phyloP scores from a whole-genome alignment of 2,888 invertebrate species.

The Zygothrica quintamaculata region DNA sequence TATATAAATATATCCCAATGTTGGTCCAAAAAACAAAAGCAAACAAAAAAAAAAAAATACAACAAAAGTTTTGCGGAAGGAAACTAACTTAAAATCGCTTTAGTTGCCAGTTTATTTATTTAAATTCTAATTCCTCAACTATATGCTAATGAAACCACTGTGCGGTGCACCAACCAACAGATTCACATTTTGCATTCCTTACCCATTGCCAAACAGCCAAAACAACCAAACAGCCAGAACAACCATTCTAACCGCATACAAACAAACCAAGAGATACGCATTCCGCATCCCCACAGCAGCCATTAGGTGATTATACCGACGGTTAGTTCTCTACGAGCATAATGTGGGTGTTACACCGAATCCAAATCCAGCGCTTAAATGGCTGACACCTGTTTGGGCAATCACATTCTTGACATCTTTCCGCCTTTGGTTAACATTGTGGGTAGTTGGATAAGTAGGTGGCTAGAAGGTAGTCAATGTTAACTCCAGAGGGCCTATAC shows the following conservation, averaged over 20 bases:
- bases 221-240: no score
- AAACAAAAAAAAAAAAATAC: no score
- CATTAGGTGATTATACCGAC: slow-evolving; percentile 41
- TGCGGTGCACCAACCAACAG: slow-evolving; percentile 42
- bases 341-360: background rate
- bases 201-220: no score
- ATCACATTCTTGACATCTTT: slow-evolving; percentile 36
- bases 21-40: slow-evolving; percentile 30
- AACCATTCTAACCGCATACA: slow-evolving; percentile 11
- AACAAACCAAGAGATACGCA: slow-evolving; percentile 16
- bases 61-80: slow-evolving; percentile 47
- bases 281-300: slow-evolving; percentile 24
- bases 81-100: slow-evolving; percentile 71
- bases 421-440: background rate
- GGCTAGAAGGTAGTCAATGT: no score
- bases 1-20: background rate
- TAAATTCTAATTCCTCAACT: slow-evolving; percentile 65
- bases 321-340: slow-evolving; percentile 7
- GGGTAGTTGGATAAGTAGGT: background rate
- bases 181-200: background rate
- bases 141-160: slow-evolving; percentile 75
- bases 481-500: no score
- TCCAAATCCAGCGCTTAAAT: slow-evolving; percentile 37
- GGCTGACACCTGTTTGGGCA: slow-evolving; percentile 61
- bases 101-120: slow-evolving; percentile 76